phyloP scores from a whole-genome alignment of 2,797 vertebrate species.

The Rhinatrema bivittatum region DNA sequence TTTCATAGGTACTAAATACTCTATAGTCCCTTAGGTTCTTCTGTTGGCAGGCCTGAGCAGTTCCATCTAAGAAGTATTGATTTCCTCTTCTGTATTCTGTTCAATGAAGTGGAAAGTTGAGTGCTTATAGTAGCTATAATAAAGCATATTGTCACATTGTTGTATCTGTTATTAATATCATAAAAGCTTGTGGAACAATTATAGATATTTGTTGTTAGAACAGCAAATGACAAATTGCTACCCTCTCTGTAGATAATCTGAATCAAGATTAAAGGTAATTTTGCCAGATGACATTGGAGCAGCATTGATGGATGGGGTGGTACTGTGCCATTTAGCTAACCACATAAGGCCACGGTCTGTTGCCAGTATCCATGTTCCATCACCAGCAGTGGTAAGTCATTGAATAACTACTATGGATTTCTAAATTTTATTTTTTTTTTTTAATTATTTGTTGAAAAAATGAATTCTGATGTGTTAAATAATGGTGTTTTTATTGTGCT shows the following conservation, averaged over 20 bases:
- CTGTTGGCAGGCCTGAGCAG: too few relatives aligned
- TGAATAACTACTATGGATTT: background rate
- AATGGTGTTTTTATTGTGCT: too few relatives aligned
- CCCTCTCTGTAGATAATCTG: slow-evolving; percentile 72
- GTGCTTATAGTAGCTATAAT: too few relatives aligned
- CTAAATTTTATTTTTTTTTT: background rate
- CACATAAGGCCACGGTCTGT: slow-evolving; percentile 95
- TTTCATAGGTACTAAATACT: too few relatives aligned
- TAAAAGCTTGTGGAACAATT: too few relatives aligned
- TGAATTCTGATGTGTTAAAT: background rate
- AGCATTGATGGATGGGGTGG: slow-evolving; percentile 94
- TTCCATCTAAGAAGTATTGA: too few relatives aligned
- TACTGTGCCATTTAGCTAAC: slow-evolving; percentile 96
- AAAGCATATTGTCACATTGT: too few relatives aligned
- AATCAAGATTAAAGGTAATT: slow-evolving; percentile 86
- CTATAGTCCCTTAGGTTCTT: too few relatives aligned
- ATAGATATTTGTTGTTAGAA: too few relatives aligned
- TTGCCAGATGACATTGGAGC: slow-evolving; percentile 93
- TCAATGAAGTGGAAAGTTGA: too few relatives aligned
- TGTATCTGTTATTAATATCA: too few relatives aligned
- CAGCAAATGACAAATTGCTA: background rate
- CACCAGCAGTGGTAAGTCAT: slow-evolving; percentile 87
- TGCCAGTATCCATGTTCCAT: slow-evolving; percentile 96
- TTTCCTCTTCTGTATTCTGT: too few relatives aligned
- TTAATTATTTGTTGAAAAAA: background rate